Conservation (phyloP, 2,113 vertebrate genomes). For the Theristicus caerulescens region DNA sequence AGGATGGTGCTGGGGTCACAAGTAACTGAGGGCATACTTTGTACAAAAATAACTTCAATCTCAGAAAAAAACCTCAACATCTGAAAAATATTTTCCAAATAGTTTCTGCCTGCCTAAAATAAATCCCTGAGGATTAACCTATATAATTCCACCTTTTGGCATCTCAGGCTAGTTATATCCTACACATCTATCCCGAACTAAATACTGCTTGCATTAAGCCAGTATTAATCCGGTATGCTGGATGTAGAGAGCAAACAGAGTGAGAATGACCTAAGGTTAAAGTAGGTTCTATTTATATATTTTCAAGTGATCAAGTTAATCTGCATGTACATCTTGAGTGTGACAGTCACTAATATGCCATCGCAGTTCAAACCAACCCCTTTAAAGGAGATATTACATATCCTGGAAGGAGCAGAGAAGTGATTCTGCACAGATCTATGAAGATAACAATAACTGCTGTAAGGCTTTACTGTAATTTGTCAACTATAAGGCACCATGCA, state of each 20-base stretch:
- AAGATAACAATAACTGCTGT: not conserved
- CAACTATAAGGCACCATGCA: not conserved
- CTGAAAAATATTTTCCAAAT: not conserved
- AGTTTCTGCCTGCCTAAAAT: not conserved
- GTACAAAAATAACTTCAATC: not conserved
- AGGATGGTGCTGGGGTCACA: not conserved
- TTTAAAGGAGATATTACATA: not conserved
- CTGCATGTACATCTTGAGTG: not conserved
- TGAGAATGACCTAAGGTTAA: not conserved
- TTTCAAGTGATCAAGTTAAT: not conserved
- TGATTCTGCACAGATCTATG: not conserved
- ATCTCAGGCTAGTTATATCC: not conserved
- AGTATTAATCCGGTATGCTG: not conserved
- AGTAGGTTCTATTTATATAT: not conserved
- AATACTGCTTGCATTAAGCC: not conserved
- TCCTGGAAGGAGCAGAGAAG: not conserved
- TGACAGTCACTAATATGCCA: not conserved
- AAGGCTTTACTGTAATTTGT: not conserved
- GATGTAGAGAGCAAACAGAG: not conserved
- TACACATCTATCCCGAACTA: rapidly evolving
- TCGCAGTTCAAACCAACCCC: not conserved
- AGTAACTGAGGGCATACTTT: not conserved
- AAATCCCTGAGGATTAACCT: not conserved
- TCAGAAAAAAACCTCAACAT: not conserved
- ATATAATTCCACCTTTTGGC: not conserved